A percentile compares a stretch with the other conserved stretches of the same genome.
Evolutionary conservation across 1,140 invertebrate genomes (phyloP).

Genomic region (Drosophila setifemur): DNA sequence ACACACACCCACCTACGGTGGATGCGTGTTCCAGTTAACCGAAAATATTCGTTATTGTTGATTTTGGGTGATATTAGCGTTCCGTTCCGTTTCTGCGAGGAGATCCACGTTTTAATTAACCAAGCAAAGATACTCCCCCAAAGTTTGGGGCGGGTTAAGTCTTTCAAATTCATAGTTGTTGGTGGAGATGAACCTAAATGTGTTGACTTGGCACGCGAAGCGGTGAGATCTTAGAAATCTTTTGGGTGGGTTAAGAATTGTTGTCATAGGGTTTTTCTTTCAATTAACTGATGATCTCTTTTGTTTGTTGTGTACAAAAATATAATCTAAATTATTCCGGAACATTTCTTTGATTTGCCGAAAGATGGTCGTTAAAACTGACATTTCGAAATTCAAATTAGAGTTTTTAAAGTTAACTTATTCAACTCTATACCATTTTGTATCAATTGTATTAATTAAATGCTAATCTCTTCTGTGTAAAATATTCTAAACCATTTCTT

Average conservation of each 20-base stretch:
- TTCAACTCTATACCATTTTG: too few species aligned
- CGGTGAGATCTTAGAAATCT: not conserved
- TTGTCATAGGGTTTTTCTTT: not conserved
- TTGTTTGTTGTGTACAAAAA: too few species aligned
- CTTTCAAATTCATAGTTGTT: too few species aligned
- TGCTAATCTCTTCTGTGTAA: too few species aligned
- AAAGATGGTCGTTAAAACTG: not conserved
- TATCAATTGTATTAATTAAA: too few species aligned
- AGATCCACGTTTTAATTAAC: slow-evolving; percentile 42
- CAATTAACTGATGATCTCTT: not conserved
- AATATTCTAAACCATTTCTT: too few species aligned
- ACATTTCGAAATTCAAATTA: too few species aligned
- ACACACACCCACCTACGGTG: slow-evolving; percentile 39
- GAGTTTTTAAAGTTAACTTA: too few species aligned
- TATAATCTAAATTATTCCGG: too few species aligned
- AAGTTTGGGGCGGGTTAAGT: too few species aligned
- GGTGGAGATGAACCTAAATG: too few species aligned
- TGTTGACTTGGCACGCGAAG: slow-evolving; percentile 29
- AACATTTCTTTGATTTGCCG: slow-evolving; percentile 18
- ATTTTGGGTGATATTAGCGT: slow-evolving; percentile 19
- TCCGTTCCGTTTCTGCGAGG: not conserved
- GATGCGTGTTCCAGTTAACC: slow-evolving; percentile 47
- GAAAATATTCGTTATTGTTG: slow-evolving; percentile 37
- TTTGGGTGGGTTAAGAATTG: not conserved
- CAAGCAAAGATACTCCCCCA: slow-evolving; percentile 15